These are phyloP conservation scores for Micoletzkya japonica DNA, from an alignment of 2,888 invertebrate species.

Conservation along the genomic window DNA sequence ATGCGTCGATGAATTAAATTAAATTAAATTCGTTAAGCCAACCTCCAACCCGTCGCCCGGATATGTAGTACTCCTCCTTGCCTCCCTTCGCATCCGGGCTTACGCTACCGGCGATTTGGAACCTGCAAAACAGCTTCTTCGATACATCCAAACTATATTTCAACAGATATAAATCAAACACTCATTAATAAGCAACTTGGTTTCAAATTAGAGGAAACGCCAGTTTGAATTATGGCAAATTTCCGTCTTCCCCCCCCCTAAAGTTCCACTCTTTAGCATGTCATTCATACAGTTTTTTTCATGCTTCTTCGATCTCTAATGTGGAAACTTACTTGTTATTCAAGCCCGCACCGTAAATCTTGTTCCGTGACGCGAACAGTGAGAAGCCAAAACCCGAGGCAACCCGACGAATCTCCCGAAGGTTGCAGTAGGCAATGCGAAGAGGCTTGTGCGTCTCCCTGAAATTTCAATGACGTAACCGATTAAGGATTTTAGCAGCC, in stretches of 20 bases:
- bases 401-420: constrained; percentile 40
- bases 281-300: too few relatives aligned
- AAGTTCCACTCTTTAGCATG: too few relatives aligned
- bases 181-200: too few relatives aligned
- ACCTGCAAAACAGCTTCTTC: too few relatives aligned
- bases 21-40: background rate
- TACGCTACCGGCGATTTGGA: constrained; percentile 42
- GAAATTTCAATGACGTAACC: background rate
- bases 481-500: too few relatives aligned
- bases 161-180: too few relatives aligned
- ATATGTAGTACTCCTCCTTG: constrained; percentile 46
- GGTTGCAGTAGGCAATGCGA: constrained; percentile 50
- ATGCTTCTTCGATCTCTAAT: too few relatives aligned
- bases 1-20: background rate
- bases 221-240: too few relatives aligned
- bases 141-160: too few relatives aligned
- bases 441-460: constrained; percentile 28
- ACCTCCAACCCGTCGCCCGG: constrained; percentile 37
- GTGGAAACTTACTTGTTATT: constrained; percentile 53
- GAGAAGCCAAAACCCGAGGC: constrained; percentile 61
- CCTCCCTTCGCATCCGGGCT: constrained; percentile 3
- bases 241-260: too few relatives aligned
- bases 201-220: too few relatives aligned
- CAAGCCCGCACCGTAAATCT: constrained; percentile 55
- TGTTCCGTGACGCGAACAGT: constrained; percentile 50